Percentiles rank a stretch among this genome's conserved stretches.
Evolutionary conservation across 2,888 invertebrate genomes (phyloP).

Genomic region (Homarus gammarus): DNA sequence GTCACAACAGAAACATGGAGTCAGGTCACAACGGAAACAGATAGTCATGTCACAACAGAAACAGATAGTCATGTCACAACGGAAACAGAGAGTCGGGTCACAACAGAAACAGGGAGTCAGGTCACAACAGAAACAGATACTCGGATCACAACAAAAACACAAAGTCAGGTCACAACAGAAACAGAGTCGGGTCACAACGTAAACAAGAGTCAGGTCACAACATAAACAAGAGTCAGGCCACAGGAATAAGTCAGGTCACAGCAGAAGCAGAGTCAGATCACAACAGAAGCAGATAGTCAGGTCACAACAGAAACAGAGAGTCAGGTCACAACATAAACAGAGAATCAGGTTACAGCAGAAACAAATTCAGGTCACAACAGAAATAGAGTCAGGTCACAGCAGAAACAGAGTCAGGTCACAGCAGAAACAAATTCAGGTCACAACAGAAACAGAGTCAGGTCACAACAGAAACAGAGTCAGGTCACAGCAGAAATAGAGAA

Average conservation of each 20-base stretch:
- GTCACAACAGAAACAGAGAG: background rate
- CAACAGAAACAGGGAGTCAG: background rate
- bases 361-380: no score
- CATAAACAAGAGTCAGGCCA: background rate
- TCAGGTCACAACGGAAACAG: background rate
- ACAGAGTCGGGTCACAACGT: background rate
- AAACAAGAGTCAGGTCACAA: background rate
- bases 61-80: no score
- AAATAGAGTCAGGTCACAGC: no score
- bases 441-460: no score
- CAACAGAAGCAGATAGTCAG: background rate
- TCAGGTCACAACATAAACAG: no score
- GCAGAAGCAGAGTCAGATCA: background rate
- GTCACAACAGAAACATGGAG: background rate
- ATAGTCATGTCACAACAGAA: no score
- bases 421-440: no score
- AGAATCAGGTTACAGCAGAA: no score
- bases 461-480: no score
- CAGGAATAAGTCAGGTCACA: no score
- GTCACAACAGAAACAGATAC: background rate
- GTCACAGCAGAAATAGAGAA: no score
- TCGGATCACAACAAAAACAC: background rate
- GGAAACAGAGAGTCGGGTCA: background rate
- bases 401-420: no score
- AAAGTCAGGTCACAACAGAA: background rate